Evolutionary conservation across 2,888 invertebrate species (phyloP).

Genomic region (Gasteruption jaculator): DNA sequence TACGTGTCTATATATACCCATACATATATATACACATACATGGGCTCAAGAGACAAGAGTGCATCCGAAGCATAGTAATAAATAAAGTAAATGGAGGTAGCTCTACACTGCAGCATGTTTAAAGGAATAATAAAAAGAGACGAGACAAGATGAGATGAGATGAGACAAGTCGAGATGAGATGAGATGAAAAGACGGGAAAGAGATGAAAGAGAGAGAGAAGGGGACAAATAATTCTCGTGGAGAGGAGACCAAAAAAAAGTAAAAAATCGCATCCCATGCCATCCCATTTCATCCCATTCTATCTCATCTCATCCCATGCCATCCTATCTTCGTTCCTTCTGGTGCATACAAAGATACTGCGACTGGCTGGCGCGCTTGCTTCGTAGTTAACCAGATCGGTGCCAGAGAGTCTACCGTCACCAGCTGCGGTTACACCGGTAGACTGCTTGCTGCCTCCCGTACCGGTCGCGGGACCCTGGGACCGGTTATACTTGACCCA

Average conservation of each 20-base stretch:
- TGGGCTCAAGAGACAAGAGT: conserved; percentile 7
- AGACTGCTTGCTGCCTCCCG: conserved; percentile 32
- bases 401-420: conserved; percentile 41
- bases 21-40: conserved; percentile 8
- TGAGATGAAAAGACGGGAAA: conserved; percentile 12
- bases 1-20: background rate
- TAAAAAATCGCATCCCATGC: too few relatives aligned
- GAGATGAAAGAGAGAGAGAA: conserved; percentile 17
- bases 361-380: conserved; percentile 27
- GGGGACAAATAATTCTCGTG: conserved; percentile 13
- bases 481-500: conserved; percentile 47
- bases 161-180: conserved; percentile 15
- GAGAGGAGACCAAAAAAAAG: conserved; percentile 24
- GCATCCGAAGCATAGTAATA: conserved; percentile 25
- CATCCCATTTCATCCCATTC: too few relatives aligned
- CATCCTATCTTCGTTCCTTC: too few relatives aligned
- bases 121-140: conserved; percentile 21
- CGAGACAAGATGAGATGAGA: conserved; percentile 24
- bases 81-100: conserved; percentile 28
- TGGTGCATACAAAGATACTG: too few relatives aligned
- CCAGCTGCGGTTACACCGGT: conserved; percentile 35
- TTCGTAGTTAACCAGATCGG: conserved; percentile 37
- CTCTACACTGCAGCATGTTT: conserved; percentile 4
- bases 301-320: too few relatives aligned
- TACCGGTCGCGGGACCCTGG: conserved; percentile 26